Evolutionary conservation across 2,113 vertebrate species (phyloP), one percentile per base, ranked within the genome.

Genomic region (Rhineura floridana): DNA sequence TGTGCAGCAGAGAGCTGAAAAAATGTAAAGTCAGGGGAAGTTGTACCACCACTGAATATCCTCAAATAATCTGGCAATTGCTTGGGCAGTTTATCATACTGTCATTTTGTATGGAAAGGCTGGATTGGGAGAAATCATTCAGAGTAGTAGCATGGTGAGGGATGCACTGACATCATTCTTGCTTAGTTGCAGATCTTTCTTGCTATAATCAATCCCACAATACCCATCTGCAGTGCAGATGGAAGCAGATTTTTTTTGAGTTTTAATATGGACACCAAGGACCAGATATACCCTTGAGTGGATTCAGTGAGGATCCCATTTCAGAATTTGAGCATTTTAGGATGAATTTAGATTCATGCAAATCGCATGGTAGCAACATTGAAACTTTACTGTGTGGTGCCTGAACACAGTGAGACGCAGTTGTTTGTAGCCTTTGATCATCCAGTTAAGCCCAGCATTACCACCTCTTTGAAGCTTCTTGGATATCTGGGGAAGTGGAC

Each of bases 221-320:
- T 8, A 83, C 21, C 69, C 80, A 82, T 88, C 69, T 88, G 87
- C n/a, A 65, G 25, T 83, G n/a, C 87, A 88, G 87, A 88, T 76
- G 80, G 69, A 65, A 65, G 13, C 33, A 12, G 8, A 81, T 48
- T 55, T 33, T 83, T 65, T 46, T 65, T 44, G 36, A 70, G 11
- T n/a, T 70, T 63, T 63, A 39, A 82, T 28, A 82, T 69, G 77
- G 52, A 76, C 21, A 88, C 42, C 21, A 65, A 76, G 69, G n/a
- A 48, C 65, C 85, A 79, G 72, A 50, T 50, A 86, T 52, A 48
- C 23, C 55, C 73, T 75, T 42, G 76, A 75, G 33, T 75, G 21
- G 21, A 75, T 76, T 13, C 33, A 83, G 30, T n/a, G 8, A 50
- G 3, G 55, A 63, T 75, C 42, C 52, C 44, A 39, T 36, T 82